phyloP scores from a whole-genome alignment of 92 coral and sea anemone species.

The Phenganax marumi region DNA sequence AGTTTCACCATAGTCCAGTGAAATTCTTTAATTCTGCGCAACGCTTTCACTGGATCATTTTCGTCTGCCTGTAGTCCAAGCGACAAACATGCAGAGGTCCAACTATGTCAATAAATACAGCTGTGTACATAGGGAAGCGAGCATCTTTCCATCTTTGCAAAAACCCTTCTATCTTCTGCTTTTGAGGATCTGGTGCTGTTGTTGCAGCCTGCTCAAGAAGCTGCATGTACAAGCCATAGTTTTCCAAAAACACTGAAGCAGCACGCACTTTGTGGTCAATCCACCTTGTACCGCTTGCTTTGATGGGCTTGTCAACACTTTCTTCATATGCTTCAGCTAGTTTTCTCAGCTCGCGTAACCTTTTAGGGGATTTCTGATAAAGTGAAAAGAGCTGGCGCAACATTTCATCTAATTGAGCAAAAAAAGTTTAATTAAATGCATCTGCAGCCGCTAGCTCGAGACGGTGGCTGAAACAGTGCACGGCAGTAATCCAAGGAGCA shows the following conservation, averaged over 20 bases:
- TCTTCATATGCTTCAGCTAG: neutral
- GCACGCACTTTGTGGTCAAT: slow-evolving; percentile 22
- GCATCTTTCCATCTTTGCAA: slow-evolving; percentile 30
- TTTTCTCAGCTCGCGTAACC: neutral
- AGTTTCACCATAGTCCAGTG: slow-evolving; percentile 23
- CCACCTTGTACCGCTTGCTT: slow-evolving; percentile 26
- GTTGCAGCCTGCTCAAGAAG: slow-evolving; percentile 22
- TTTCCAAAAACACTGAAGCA: slow-evolving; percentile 12
- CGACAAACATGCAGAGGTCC: slow-evolving; percentile 9
- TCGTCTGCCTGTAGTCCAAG: slow-evolving; percentile 8
- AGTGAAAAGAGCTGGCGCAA: too few species aligned
- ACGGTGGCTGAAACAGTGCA: too few species aligned
- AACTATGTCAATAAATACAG: slow-evolving; percentile 5
- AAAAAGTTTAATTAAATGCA: neutral
- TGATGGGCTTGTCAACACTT: slow-evolving; percentile 3
- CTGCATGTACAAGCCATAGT: slow-evolving; percentile 32
- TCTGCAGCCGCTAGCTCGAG: neutral
- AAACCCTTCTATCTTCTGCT: slow-evolving; percentile 22
- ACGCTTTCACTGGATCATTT: slow-evolving; percentile 18
- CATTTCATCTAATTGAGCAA: neutral
- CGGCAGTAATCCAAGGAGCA: too few species aligned
- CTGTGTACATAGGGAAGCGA: slow-evolving; percentile 20
- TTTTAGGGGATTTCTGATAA: neutral
- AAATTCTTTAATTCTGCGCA: slow-evolving; percentile 35
- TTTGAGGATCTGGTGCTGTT: neutral